Percentiles rank a stretch among this genome's conserved stretches.
Conservation (phyloP, 2,888 invertebrate genomes). For the Eristalis tenax region DNA sequence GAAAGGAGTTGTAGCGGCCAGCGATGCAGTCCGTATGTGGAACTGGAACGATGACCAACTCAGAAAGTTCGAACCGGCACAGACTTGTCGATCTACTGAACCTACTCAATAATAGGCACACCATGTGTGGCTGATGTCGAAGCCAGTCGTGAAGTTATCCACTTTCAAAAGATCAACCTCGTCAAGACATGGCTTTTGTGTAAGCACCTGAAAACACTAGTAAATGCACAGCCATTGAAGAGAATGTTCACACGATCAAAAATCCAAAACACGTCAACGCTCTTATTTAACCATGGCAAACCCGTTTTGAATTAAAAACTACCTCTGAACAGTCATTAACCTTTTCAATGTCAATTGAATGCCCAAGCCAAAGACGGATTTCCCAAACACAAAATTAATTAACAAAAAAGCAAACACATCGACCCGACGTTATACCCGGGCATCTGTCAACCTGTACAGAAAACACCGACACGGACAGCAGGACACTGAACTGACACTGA, state of each 20-base stretch:
- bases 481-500: constrained; percentile 58
- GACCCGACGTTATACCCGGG: not conserved
- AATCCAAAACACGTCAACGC: not conserved
- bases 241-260: not conserved
- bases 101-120: too few relatives aligned
- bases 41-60: too few relatives aligned
- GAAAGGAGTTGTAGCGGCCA: too few relatives aligned
- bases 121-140: too few relatives aligned
- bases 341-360: not conserved
- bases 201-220: too few relatives aligned
- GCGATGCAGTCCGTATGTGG: too few relatives aligned
- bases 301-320: not conserved
- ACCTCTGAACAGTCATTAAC: not conserved
- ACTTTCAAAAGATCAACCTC: too few relatives aligned
- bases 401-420: constrained; percentile 28
- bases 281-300: not conserved
- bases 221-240: too few relatives aligned
- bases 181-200: too few relatives aligned
- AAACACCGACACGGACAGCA: not conserved
- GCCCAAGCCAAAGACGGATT: not conserved
- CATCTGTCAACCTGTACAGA: constrained; percentile 8
- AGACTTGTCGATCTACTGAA: too few relatives aligned
- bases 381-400: constrained; percentile 1
- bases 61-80: too few relatives aligned
- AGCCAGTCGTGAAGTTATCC: too few relatives aligned